A percentile compares a stretch with the other conserved stretches of the same genome.
Conservation (phyloP, 2,888 invertebrate genomes). For the Andrena fulva region DNA sequence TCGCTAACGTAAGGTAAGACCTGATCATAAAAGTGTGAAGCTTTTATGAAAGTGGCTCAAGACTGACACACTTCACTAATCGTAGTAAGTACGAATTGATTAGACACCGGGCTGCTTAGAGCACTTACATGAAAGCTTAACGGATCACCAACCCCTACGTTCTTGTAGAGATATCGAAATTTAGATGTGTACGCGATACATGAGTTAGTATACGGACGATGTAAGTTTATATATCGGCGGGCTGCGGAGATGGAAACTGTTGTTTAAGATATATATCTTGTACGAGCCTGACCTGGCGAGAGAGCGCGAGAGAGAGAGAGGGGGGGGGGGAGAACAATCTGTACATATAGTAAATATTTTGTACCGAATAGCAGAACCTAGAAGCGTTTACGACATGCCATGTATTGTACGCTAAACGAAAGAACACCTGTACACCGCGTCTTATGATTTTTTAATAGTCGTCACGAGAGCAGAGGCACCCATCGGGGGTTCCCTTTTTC, state of each 20-base stretch:
- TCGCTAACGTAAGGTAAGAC: slow-evolving; percentile 50
- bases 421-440: background rate
- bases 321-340: slow-evolving; percentile 47
- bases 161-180: slow-evolving; percentile 53
- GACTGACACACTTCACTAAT: slow-evolving; percentile 52
- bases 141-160: slow-evolving; percentile 34
- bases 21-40: slow-evolving; percentile 65
- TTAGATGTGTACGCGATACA: slow-evolving; percentile 44
- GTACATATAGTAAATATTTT: slow-evolving; percentile 75
- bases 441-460: background rate
- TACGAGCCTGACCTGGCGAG: slow-evolving; percentile 1
- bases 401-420: slow-evolving; percentile 35
- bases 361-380: slow-evolving; percentile 60
- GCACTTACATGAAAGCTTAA: slow-evolving; percentile 66
- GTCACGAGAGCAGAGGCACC: background rate
- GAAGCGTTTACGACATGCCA: slow-evolving; percentile 56
- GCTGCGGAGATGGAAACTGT: slow-evolving; percentile 9
- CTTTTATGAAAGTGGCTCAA: slow-evolving; percentile 67
- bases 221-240: slow-evolving; percentile 30
- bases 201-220: slow-evolving; percentile 46
- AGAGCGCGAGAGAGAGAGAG: slow-evolving; percentile 28
- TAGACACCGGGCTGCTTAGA: slow-evolving; percentile 44
- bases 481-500: background rate
- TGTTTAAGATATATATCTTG: slow-evolving; percentile 29
- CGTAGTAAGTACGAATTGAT: slow-evolving; percentile 42